Evolutionary conservation across 2,888 invertebrate species (phyloP), one percentile per base, ranked within the genome.

Genomic region (Callyntrura guangdongensis): DNA sequence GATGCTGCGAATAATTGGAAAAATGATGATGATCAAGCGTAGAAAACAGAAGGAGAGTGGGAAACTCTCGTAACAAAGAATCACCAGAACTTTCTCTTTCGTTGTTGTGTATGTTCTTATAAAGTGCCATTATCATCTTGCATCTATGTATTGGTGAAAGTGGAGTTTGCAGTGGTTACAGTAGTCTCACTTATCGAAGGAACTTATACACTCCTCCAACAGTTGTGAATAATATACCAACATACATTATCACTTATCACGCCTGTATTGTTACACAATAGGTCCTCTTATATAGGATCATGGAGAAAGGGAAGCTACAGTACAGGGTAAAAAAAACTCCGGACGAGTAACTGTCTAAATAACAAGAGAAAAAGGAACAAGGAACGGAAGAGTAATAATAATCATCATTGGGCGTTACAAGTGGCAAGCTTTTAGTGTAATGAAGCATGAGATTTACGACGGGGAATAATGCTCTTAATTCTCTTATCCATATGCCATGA

Each of bases 361-460:
- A 82, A 61, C 82, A 27, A 69, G 84, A 22, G 64, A 56, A 56
- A 83, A 25, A 64, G 64, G 69, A 45, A 72, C 36, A 9, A n/a
- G 56, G 49, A 79, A 64, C 61, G 79, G 86, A 77, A 79, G 77
- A 86, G 86, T 86, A 86, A 86, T 86, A 86, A 86, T 86, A 86
- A 86, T 86, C 86, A 86, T 86, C 86, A 69, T 81, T 88, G 88
- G 88, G 88, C 88, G 88, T 91, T 89, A 86, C 86, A 84, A 84
- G 88, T 87, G 86, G 86, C 82, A 91, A 89, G 93, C 93, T 93
- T 93, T 93, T 93, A 93, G 93, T 86, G 89, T 92, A 93, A 93
- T 93, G 93, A 93, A 92, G 88, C 93, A 90, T 92, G 91, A 92
- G 93, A 93, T 93, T 93, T 93, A 93, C 92, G 92, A 92, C 67